Evolutionary conservation across 2,113 vertebrate species (phyloP).

Genomic region (Murina feae): DNA sequence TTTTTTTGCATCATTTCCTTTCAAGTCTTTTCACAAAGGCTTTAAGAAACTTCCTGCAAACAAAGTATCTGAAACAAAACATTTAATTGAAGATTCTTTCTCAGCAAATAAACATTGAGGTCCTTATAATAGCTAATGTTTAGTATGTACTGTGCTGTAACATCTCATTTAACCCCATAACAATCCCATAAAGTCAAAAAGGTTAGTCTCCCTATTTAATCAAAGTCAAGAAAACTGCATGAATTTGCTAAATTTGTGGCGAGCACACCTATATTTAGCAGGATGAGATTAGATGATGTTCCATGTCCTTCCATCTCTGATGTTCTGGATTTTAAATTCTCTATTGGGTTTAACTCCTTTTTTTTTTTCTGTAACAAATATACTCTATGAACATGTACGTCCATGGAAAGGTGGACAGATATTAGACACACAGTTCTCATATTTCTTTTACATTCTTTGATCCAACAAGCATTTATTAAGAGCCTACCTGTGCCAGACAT

Average conservation of each 20-base stretch:
- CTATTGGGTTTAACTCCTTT: not conserved
- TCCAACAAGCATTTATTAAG: not conserved
- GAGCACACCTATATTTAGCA: not conserved
- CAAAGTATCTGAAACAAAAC: not conserved
- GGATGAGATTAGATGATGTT: not conserved
- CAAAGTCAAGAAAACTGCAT: not conserved
- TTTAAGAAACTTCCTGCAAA: not conserved
- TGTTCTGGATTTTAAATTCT: not conserved
- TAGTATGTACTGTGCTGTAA: not conserved
- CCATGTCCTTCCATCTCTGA: not conserved
- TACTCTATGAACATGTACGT: not conserved
- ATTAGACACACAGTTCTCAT: not conserved
- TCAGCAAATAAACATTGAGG: not conserved
- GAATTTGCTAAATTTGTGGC: not conserved
- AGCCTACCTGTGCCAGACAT: not conserved
- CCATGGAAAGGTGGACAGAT: not conserved
- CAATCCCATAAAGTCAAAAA: not conserved
- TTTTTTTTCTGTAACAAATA: not conserved
- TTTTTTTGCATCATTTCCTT: not conserved
- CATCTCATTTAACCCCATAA: not conserved
- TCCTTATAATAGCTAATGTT: not conserved
- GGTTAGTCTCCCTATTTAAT: not conserved
- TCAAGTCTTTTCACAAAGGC: not conserved
- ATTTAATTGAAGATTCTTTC: not conserved
- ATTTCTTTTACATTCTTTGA: not conserved